Base-by-base conservation (phyloP, 2,113 vertebrate species). In the Thunnus thynnus region DNA sequence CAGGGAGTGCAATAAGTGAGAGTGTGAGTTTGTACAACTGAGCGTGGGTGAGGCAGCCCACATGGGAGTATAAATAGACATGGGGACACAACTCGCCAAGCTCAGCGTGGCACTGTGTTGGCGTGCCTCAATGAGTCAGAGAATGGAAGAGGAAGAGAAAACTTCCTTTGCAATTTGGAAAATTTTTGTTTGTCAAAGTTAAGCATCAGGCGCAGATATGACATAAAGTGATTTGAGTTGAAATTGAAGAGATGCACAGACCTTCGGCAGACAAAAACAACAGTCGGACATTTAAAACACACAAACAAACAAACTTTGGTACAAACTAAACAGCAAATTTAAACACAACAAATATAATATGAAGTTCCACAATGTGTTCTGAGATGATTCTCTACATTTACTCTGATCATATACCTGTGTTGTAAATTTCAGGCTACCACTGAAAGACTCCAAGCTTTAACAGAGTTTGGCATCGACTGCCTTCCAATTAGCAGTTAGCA, bases 11-110 rank as follows among this genome's bases (percentile, higher is more conserved):
- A 65, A 78, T 17, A 32, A 68, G 72, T 22, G 62, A 73, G 71
- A 73, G 83, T 58, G 61, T 64, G 85, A 78, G 75, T 83, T 76
- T 58, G 83, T 85, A 88, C 70, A 75, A 75, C n/a, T 8, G 57
- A 66, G 78, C 22, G 91, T 89, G 86, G 87, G 88, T 9, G 69
- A 30, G 20, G 48, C 72, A 27, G 84, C 91, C 92, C 85, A 93
- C 86, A 3, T 70, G 5, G 17, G 12, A 10, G 46, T 91, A 93
- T 88, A 91, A 93, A 93, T 94, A 95, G 88, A 89, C 55, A 30
- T 9, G 47, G 79, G 68, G 78, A 87, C 71, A 72, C 76, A 76
- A 72, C 85, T 65, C 2, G 85, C 64, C 76, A 57, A 4, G 62
- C 78, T 66, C 75, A 67, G 74, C 47, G 8, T 78, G 88, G 51